Conservation (phyloP, 2,888 invertebrate genomes). For the Tetropium fuscum region DNA sequence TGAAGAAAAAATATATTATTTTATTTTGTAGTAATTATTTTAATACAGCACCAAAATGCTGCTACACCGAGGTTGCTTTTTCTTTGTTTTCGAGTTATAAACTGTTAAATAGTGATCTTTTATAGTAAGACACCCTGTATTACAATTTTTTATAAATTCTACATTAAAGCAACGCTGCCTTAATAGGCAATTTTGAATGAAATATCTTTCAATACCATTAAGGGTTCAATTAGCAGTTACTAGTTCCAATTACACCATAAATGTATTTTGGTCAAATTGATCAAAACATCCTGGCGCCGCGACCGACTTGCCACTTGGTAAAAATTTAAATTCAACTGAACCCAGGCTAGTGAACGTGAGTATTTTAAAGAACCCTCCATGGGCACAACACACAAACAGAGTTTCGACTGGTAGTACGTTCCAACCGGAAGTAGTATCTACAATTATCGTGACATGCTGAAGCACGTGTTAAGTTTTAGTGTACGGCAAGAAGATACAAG, state of each 20-base stretch:
- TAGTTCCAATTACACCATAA: background rate
- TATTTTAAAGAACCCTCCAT: constrained; percentile 34
- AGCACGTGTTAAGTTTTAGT: constrained; percentile 32
- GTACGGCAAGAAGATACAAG: no score
- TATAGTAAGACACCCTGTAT: no score
- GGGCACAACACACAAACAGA: constrained; percentile 25
- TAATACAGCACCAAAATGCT: no score
- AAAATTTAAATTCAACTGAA: constrained; percentile 26
- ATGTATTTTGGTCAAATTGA: background rate
- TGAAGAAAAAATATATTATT: no score
- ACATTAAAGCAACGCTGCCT: no score
- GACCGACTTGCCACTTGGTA: background rate
- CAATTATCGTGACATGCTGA: constrained; percentile 40
- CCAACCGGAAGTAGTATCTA: constrained; percentile 38
- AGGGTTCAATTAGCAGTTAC: constrained; percentile 9
- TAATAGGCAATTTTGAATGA: no score
- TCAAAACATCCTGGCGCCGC: constrained; percentile 3
- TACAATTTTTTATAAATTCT: no score
- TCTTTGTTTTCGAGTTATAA: no score
- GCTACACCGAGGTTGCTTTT: no score
- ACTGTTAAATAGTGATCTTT: no score
- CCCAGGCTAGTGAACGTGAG: constrained; percentile 29
- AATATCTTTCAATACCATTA: background rate
- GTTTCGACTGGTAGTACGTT: constrained; percentile 17
- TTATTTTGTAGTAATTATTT: no score